A percentile compares a stretch with the other conserved stretches of the same genome.
phyloP scores from a whole-genome alignment of 2,113 vertebrate species.

The Actinemys pallida region DNA sequence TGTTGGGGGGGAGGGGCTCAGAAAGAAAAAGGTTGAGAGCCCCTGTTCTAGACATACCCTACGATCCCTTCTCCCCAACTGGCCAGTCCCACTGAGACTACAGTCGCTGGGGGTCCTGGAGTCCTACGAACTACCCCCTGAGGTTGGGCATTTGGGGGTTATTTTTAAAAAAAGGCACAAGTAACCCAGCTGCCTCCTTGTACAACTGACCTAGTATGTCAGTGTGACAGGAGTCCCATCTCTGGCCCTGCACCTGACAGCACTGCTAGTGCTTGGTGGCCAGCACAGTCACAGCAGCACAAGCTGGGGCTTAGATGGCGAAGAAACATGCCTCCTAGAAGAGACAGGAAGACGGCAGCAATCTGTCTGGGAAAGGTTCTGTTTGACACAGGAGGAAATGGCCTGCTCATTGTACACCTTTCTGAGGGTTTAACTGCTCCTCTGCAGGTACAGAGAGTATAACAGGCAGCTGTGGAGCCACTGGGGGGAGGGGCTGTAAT shows the following conservation, averaged over 20 bases:
- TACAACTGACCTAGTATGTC: background rate
- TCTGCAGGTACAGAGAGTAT: background rate
- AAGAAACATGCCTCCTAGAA: background rate
- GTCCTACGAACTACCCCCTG: background rate
- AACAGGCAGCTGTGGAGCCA: background rate
- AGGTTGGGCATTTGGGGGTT: background rate
- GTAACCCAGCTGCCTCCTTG: background rate
- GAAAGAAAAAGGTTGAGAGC: too few species aligned
- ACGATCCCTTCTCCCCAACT: background rate
- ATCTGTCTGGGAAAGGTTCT: background rate
- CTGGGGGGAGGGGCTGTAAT: background rate
- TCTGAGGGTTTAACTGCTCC: background rate
- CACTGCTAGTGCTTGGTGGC: too few species aligned
- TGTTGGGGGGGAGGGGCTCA: too few species aligned
- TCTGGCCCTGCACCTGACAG: background rate
- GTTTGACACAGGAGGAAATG: background rate
- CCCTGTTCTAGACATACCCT: background rate
- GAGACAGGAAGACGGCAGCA: background rate
- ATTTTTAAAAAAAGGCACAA: background rate
- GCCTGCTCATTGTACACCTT: background rate
- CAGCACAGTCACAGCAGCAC: background rate
- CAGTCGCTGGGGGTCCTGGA: background rate
- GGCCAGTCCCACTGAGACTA: background rate
- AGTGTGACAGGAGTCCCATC: background rate
- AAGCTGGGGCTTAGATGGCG: background rate